A percentile compares a stretch with the other conserved stretches of the same genome.
These are phyloP conservation scores for Anthophora plumipes DNA, from an alignment of 2,888 invertebrate species.

Conservation along the genomic window DNA sequence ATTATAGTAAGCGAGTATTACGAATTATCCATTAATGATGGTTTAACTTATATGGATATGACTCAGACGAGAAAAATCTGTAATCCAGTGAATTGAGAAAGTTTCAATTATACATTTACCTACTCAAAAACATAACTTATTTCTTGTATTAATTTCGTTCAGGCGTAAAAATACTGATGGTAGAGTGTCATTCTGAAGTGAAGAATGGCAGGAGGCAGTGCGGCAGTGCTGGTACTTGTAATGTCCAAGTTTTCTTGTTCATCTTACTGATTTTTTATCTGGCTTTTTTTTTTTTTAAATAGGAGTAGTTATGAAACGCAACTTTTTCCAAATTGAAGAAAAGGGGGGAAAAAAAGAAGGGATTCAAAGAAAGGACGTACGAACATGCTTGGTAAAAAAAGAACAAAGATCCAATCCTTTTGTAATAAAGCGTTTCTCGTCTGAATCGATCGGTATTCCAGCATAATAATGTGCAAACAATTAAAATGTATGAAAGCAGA, in stretches of 20 bases:
- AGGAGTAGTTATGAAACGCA: constrained; percentile 28
- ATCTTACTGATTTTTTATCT: constrained; percentile 5
- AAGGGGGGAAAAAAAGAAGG: background rate
- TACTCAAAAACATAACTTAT: constrained; percentile 4
- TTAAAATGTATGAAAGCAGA: constrained; percentile 37
- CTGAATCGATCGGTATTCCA: constrained; percentile 64
- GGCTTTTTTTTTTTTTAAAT: background rate
- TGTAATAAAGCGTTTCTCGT: constrained; percentile 65
- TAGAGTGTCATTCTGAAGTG: constrained; percentile 48
- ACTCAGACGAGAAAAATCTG: constrained; percentile 72
- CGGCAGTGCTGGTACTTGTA: constrained; percentile 64
- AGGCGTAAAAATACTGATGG: constrained; percentile 27
- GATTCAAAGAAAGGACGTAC: background rate
- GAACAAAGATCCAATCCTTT: background rate
- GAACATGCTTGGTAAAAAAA: background rate
- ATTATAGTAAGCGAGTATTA: constrained; percentile 57
- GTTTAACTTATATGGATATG: constrained; percentile 33
- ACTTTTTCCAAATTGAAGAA: constrained; percentile 15
- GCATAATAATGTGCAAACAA: constrained; percentile 54
- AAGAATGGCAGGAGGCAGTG: constrained; percentile 75
- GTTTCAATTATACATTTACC: constrained; percentile 10
- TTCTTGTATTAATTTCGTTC: constrained; percentile 1
- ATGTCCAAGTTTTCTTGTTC: constrained; percentile 27
- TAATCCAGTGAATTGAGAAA: constrained; percentile 19
- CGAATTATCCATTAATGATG: background rate